A percentile compares a stretch with the other conserved stretches of the same genome.
Evolutionary conservation across 35 echinoderm and acorn worm genomes (phyloP).

Genomic region (Diadema setosum): DNA sequence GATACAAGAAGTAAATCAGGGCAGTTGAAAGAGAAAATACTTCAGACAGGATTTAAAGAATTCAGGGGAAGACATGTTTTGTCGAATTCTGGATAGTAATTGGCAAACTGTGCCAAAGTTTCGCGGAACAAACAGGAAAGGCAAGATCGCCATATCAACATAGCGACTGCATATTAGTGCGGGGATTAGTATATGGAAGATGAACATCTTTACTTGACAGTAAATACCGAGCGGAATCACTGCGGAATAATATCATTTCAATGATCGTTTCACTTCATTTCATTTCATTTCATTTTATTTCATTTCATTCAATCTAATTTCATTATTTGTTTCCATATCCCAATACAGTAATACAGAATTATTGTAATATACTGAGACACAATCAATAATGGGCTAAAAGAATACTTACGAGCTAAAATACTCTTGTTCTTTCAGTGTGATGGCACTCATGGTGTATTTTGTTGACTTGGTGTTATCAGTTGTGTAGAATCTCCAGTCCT

Average conservation of each 20-base stretch:
- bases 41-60: no score
- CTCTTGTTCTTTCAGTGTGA: neutral
- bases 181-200: no score
- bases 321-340: neutral
- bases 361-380: neutral
- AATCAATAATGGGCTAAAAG: neutral
- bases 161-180: no score
- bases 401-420: neutral
- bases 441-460: neutral
- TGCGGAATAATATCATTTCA: neutral
- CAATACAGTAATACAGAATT: neutral
- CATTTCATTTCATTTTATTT: neutral
- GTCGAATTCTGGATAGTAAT: no score
- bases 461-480: neutral
- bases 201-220: no score
- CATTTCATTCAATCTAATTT: neutral
- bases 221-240: neutral
- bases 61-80: no score
- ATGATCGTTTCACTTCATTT: neutral
- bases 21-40: no score
- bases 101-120: no score
- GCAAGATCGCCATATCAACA: no score
- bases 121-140: no score
- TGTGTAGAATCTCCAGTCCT: neutral
- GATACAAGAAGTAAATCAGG: no score